Conservation (phyloP, 2,888 invertebrate genomes). For the Syrista parreyssii region DNA sequence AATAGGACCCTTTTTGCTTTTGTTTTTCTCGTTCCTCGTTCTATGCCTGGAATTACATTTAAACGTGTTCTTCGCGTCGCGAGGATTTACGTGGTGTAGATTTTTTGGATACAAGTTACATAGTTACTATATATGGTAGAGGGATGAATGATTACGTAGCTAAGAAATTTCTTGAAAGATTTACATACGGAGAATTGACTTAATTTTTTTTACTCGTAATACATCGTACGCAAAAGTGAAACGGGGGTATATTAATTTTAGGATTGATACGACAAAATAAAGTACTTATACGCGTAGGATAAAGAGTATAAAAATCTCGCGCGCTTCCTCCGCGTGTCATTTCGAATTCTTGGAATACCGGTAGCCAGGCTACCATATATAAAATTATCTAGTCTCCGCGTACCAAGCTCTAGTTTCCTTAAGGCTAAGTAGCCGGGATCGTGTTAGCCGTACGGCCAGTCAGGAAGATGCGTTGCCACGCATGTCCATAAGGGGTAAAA, state of each 20-base stretch:
- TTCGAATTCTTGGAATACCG: conserved; percentile 50
- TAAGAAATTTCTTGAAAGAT: not conserved
- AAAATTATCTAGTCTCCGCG: conserved; percentile 37
- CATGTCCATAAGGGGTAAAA: not conserved
- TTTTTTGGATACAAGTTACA: not conserved
- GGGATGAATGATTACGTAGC: not conserved
- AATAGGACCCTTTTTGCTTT: not conserved
- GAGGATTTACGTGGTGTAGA: too few relatives aligned
- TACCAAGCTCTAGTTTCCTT: conserved; percentile 42
- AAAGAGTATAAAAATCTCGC: not conserved
- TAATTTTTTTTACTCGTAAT: too few relatives aligned
- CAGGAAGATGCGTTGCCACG: not conserved
- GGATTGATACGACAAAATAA: too few relatives aligned
- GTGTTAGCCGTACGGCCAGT: not conserved
- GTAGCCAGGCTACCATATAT: conserved; percentile 39
- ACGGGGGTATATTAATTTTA: too few relatives aligned
- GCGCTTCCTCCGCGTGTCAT: conserved; percentile 16
- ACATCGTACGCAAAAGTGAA: too few relatives aligned
- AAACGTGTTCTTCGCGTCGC: not conserved
- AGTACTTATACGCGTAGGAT: not conserved
- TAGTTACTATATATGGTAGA: not conserved
- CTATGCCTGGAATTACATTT: not conserved
- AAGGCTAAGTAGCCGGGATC: conserved; percentile 22
- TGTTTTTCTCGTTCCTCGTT: not conserved
- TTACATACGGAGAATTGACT: too few relatives aligned